Evolutionary conservation across 2,113 vertebrate species (phyloP), one percentile per base, ranked within the genome.

Genomic region (Rhinopithecus roxellana): DNA sequence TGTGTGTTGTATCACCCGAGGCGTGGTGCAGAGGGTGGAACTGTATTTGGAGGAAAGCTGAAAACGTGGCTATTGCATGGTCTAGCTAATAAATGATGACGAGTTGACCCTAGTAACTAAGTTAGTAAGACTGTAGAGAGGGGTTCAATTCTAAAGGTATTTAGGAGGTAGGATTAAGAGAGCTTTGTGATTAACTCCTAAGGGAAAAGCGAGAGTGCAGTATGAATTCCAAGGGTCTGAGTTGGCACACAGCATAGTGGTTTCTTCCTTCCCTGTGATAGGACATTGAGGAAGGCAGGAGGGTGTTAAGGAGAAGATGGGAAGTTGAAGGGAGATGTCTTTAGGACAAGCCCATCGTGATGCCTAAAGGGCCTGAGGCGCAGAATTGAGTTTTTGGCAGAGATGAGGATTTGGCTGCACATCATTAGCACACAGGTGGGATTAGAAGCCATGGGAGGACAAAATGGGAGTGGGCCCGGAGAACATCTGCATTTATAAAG

Each of bases 11-110:
- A 7, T 35, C 48, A 48, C 45, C 11, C 55, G 22, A 0, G 55
- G 0, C 16, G 57, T 7, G 10, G 10, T 10, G 3, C 11, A n/a
- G 0, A 23, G 38, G 7, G 13, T 0, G 48, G n/a, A 81, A 25
- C 0, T 11, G 17, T 27, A 3, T 52, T 14, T 83, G 35, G 18
- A 87, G 17, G 69, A 55, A 77, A 30, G 55, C 35, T 16, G 32
- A 35, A 27, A 45, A 38, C 1, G 0, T 20, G 22, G 69, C 35
- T 20, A 50, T 7, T 50, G 4, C 13, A 50, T 0, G 61, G 30
- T 59, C 14, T 18, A 48, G 38, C n/a, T 20, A 86, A 79, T 74
- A 86, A 50, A 80, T 17, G 17, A 59, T 2, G 35, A 70, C 2
- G 16, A 55, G 17, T 4, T 57, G 50, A 48, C 27, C 20, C 69